Evolutionary conservation across 2,888 invertebrate species (phyloP).

Genomic region (Amblyjoppa fuscipennis): DNA sequence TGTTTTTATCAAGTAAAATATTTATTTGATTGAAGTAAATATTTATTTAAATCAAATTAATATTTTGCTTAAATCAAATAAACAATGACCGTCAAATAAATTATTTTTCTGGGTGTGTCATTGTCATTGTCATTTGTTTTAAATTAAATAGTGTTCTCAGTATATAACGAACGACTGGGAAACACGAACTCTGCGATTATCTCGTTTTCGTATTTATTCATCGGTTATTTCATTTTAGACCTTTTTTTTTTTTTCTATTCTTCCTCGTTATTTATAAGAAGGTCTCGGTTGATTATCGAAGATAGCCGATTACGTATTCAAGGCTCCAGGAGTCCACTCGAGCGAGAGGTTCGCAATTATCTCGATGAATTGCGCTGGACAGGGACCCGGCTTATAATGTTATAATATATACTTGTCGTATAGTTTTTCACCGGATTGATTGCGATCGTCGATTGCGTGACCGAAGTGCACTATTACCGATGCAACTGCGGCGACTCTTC

Average conservation of each 20-base stretch:
- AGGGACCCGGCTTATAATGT: not conserved
- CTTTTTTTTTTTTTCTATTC: not conserved
- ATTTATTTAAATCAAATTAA: too few relatives aligned
- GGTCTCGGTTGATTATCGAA: slow-evolving; percentile 14
- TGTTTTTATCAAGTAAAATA: too few relatives aligned
- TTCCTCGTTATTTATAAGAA: not conserved
- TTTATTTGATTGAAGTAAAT: too few relatives aligned
- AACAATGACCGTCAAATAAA: too few relatives aligned
- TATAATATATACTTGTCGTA: slow-evolving; percentile 2
- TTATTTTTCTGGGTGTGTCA: too few relatives aligned
- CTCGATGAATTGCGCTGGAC: slow-evolving; percentile 29
- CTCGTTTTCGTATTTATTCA: not conserved
- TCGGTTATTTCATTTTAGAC: not conserved
- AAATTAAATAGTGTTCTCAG: too few relatives aligned
- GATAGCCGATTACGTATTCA: slow-evolving; percentile 38
- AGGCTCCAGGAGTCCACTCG: slow-evolving; percentile 34
- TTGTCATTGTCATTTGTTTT: too few relatives aligned
- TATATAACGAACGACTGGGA: too few relatives aligned
- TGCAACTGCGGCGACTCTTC: not conserved
- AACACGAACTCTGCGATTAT: too few relatives aligned
- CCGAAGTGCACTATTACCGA: slow-evolving; percentile 5
- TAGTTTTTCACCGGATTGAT: slow-evolving; percentile 28
- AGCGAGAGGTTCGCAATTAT: slow-evolving; percentile 18
- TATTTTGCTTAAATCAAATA: too few relatives aligned
- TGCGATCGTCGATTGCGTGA: slow-evolving; percentile 42